Percentiles rank a stretch among this genome's conserved stretches.
These are phyloP conservation scores for Panonychus citri DNA, from an alignment of 1,140 invertebrate genomes.

Conservation along the genomic window DNA sequence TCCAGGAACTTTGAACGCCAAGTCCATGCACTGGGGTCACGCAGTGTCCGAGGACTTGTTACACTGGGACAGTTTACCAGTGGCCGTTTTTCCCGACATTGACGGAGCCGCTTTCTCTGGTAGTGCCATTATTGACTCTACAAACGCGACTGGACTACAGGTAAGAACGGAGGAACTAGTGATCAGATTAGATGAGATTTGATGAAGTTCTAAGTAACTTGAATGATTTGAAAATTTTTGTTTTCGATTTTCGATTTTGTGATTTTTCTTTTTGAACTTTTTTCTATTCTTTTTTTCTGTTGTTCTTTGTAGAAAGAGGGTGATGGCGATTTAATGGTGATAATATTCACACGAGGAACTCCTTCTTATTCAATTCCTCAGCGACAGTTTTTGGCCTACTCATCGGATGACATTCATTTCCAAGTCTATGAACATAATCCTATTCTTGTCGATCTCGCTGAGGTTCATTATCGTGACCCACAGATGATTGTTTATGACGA, in stretches of 20 bases:
- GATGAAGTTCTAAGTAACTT: background rate
- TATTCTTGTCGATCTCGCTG: background rate
- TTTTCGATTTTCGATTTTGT: too few species aligned
- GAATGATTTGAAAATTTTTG: background rate
- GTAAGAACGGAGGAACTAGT: too few species aligned
- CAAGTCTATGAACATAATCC: conserved; percentile 2
- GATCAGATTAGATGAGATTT: background rate
- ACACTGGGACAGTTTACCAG: conserved; percentile 1
- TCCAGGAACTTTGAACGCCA: background rate
- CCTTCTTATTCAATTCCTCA: background rate
- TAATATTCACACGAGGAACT: background rate
- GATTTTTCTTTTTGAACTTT: too few species aligned
- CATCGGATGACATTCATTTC: background rate
- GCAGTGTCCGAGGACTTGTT: conserved; percentile 1
- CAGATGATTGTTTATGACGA: background rate
- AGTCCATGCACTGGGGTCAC: conserved; percentile 8
- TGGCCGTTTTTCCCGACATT: background rate
- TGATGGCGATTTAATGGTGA: background rate
- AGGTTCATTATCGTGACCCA: conserved; percentile 8
- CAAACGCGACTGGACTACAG: conserved; percentile 3
- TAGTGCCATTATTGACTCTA: background rate
- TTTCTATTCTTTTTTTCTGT: too few species aligned
- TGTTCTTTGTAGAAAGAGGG: background rate
- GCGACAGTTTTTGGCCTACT: background rate
- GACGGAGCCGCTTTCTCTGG: conserved; percentile 4